A percentile compares a stretch with the other conserved stretches of the same genome.
These are phyloP conservation scores for Bombus pyrosoma DNA, from an alignment of 1,140 invertebrate species.

Conservation along the genomic window DNA sequence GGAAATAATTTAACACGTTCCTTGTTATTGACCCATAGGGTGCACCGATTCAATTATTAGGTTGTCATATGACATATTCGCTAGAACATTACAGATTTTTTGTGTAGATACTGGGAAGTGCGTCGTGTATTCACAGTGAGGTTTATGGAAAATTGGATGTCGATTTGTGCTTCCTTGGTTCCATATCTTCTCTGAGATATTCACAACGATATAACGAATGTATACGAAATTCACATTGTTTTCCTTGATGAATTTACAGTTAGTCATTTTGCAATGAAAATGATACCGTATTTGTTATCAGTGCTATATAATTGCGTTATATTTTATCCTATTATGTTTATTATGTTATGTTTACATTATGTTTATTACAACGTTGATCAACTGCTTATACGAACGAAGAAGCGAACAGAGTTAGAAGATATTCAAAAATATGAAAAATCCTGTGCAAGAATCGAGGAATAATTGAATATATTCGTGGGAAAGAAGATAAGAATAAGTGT, in stretches of 20 bases:
- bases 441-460: not conserved
- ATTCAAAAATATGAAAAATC: not conserved
- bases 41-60: not conserved
- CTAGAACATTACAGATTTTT: too few species aligned
- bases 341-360: too few species aligned
- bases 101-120: too few species aligned
- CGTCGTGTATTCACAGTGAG: too few species aligned
- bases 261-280: not conserved
- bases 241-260: not conserved
- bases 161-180: not conserved
- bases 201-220: not conserved
- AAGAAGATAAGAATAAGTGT: not conserved
- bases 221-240: not conserved
- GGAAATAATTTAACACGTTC: not conserved
- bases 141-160: not conserved
- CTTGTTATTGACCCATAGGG: too few species aligned
- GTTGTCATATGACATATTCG: not conserved
- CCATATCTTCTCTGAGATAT: too few species aligned
- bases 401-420: not conserved
- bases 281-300: too few species aligned
- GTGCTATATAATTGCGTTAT: too few species aligned
- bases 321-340: too few species aligned
- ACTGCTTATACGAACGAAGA: not conserved
- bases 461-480: conserved; percentile 11
- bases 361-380: too few species aligned